Conservation (phyloP, 2,888 invertebrate genomes). For the Tiliacea citrago region DNA sequence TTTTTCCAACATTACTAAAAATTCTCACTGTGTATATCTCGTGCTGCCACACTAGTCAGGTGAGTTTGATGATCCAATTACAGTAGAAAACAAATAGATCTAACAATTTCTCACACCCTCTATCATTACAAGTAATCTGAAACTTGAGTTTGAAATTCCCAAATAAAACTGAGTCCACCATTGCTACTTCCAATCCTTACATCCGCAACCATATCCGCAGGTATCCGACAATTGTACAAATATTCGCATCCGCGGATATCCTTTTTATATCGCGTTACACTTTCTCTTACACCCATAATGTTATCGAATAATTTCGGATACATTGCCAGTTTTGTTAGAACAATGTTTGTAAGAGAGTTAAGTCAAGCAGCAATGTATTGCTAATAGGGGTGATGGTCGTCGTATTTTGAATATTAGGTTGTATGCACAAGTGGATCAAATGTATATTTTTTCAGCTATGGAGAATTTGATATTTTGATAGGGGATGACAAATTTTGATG, state of each 20-base stretch:
- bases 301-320: not conserved
- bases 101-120: constrained; percentile 17
- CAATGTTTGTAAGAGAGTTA: not conserved
- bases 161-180: constrained; percentile 65
- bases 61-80: not conserved
- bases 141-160: constrained; percentile 23
- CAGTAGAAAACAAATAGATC: not conserved
- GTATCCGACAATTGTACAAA: constrained; percentile 77
- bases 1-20: not conserved
- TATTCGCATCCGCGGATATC: constrained; percentile 74
- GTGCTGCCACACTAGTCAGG: not conserved
- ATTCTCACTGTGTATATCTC: not conserved
- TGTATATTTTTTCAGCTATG: constrained; percentile 29
- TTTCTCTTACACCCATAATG: constrained; percentile 30
- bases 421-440: constrained; percentile 65
- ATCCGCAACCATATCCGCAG: constrained; percentile 69
- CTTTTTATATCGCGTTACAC: constrained; percentile 68
- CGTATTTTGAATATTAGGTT: constrained; percentile 29
- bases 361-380: constrained; percentile 32
- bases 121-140: constrained; percentile 40
- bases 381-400: not conserved
- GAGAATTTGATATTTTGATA: constrained; percentile 37
- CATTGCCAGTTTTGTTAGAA: constrained; percentile 11
- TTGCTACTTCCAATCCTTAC: constrained; percentile 63
- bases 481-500: constrained; percentile 32